Percentiles rank a stretch among this genome's conserved stretches.
These are phyloP conservation scores for Virgularia gustaviana DNA, from an alignment of 92 coral and sea anemone genomes.

Conservation along the genomic window DNA sequence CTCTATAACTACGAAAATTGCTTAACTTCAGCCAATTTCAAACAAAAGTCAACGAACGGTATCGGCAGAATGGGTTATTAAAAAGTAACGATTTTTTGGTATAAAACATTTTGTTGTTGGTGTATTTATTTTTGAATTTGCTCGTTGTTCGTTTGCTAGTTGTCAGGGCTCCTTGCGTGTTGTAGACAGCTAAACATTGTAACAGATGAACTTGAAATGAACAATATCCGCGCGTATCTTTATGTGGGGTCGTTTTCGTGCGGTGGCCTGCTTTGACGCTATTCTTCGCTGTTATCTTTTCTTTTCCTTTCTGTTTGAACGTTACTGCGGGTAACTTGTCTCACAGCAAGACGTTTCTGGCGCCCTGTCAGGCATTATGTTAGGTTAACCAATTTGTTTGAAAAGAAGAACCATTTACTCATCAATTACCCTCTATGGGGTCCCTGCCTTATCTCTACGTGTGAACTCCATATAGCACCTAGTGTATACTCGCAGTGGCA, in stretches of 20 bases:
- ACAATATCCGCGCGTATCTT: not conserved
- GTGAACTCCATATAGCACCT: conserved; percentile 2
- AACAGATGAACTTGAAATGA: not conserved
- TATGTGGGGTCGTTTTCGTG: conserved; percentile 27
- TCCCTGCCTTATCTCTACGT: conserved; percentile 13
- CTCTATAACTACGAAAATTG: too few species aligned
- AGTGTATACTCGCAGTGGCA: too few species aligned
- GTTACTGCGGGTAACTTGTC: conserved; percentile 34
- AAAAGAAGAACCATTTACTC: conserved; percentile 28
- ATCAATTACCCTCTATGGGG: conserved; percentile 31
- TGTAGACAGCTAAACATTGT: not conserved
- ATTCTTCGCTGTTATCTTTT: conserved; percentile 1
- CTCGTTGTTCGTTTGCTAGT: not conserved
- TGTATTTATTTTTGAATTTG: not conserved
- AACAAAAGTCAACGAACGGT: too few species aligned
- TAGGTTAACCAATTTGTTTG: conserved; percentile 15
- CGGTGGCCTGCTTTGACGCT: not conserved
- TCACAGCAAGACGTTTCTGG: not conserved
- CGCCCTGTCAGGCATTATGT: conserved; percentile 20
- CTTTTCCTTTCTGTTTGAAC: not conserved
- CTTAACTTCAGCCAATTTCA: too few species aligned
- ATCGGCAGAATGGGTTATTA: too few species aligned
- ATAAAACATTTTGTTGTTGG: too few species aligned
- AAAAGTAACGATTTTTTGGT: too few species aligned
- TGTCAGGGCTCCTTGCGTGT: not conserved